These are phyloP conservation scores for Phalera bucephala DNA, from an alignment of 2,888 invertebrate species.

Conservation along the genomic window DNA sequence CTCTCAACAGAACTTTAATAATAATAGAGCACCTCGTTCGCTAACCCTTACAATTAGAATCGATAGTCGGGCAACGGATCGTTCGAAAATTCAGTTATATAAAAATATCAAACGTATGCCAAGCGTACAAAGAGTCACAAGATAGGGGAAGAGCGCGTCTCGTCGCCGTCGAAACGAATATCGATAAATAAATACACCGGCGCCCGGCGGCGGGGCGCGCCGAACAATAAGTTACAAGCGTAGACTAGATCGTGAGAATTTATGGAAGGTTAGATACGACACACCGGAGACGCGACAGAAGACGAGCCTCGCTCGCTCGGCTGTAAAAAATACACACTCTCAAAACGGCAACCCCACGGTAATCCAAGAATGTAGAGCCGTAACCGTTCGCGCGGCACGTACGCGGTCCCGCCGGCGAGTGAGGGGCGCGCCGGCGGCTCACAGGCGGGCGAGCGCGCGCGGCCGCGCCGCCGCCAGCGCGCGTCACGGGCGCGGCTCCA, in stretches of 20 bases:
- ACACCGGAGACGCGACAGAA: conserved; percentile 44
- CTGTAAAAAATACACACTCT: conserved; percentile 51
- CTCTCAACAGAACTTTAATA: conserved; percentile 70
- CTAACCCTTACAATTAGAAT: conserved; percentile 70
- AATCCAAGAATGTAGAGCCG: conserved; percentile 9
- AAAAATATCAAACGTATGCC: conserved; percentile 58
- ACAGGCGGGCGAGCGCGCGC: conserved; percentile 65
- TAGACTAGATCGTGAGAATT: conserved; percentile 71
- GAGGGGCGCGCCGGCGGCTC: conserved; percentile 5
- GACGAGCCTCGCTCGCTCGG: conserved; percentile 44
- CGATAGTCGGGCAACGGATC: conserved; percentile 65
- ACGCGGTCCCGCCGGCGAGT: too few species aligned
- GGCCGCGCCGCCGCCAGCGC: conserved; percentile 64
- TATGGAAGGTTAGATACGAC: conserved; percentile 53
- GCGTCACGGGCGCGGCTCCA: conserved; percentile 75
- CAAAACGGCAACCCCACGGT: conserved; percentile 50
- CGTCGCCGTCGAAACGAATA: conserved; percentile 47
- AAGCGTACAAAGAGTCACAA: conserved; percentile 45
- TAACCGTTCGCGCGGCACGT: background rate
- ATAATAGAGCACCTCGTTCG: conserved; percentile 77
- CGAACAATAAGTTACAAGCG: conserved; percentile 60
- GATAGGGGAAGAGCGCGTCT: conserved; percentile 54
- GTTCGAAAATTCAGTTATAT: conserved; percentile 47
- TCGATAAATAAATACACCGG: conserved; percentile 42
- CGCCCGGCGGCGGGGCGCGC: conserved; percentile 31